Evolutionary conservation across 2,888 invertebrate species (phyloP).

Genomic region (Capitulum mitella): DNA sequence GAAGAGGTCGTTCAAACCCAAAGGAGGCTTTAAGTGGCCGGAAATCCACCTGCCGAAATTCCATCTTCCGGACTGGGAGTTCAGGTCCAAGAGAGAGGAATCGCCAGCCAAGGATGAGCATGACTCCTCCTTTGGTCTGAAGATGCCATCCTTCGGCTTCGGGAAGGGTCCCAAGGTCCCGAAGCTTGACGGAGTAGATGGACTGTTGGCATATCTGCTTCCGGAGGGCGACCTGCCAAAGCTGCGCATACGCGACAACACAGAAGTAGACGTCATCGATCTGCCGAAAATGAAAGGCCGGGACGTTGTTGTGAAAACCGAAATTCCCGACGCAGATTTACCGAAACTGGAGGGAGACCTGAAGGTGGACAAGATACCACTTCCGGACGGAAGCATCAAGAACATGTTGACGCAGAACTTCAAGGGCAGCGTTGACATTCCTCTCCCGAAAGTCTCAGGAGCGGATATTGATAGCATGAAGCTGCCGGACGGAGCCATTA

Average conservation of each 20-base stretch:
- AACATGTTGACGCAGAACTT: neutral
- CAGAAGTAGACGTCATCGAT: neutral
- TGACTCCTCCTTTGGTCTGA: neutral
- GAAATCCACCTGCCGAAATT: too few relatives aligned
- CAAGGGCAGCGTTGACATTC: neutral
- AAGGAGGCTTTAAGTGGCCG: too few relatives aligned
- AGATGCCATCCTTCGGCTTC: neutral
- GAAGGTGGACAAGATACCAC: neutral
- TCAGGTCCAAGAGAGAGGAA: too few relatives aligned
- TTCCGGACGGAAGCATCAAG: neutral
- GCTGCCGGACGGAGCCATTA: neutral
- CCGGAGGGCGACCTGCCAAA: neutral
- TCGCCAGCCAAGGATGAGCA: constrained; percentile 24
- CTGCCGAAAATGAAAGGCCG: neutral
- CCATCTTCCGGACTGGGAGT: too few relatives aligned
- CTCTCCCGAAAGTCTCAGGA: neutral
- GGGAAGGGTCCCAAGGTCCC: neutral
- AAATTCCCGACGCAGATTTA: neutral
- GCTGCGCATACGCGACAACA: neutral
- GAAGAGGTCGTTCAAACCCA: too few relatives aligned
- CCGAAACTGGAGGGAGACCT: neutral
- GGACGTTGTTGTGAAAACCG: neutral
- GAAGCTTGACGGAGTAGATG: neutral
- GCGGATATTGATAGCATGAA: neutral
- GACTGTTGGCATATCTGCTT: neutral